Conservation (phyloP, 2,888 invertebrate species). For the Rhopalosiphum nymphaeae region DNA sequence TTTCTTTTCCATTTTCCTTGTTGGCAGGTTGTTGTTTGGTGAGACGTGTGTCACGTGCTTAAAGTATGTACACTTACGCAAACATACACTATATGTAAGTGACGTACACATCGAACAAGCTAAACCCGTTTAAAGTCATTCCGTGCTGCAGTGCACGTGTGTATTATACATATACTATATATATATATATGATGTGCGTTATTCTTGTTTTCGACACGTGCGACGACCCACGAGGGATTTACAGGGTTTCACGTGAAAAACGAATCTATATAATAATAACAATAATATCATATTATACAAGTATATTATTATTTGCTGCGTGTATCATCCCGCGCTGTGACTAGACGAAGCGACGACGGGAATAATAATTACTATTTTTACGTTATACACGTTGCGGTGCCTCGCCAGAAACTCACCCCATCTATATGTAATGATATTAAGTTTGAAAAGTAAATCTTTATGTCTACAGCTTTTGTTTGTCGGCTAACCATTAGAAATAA, state of each 20-base stretch:
- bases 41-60: not conserved
- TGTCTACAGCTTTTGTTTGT: not conserved
- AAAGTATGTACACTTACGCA: not conserved
- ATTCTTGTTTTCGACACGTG: not conserved
- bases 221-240: not conserved
- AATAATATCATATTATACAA: not conserved
- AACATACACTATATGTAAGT: not conserved
- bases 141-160: not conserved
- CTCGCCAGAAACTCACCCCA: not conserved
- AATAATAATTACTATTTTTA: not conserved
- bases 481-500: not conserved
- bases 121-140: constrained; percentile 5
- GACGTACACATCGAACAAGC: not conserved
- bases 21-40: not conserved
- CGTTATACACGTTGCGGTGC: not conserved
- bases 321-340: not conserved
- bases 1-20: not conserved
- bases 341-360: not conserved
- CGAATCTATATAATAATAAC: not conserved
- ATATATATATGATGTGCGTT: not conserved
- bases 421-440: not conserved
- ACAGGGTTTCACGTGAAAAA: not conserved
- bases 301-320: not conserved
- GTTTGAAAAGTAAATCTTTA: not conserved
- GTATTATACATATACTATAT: not conserved